phyloP scores from a whole-genome alignment of 2,797 vertebrate genomes.

The Cryptoblepharus egeriae region DNA sequence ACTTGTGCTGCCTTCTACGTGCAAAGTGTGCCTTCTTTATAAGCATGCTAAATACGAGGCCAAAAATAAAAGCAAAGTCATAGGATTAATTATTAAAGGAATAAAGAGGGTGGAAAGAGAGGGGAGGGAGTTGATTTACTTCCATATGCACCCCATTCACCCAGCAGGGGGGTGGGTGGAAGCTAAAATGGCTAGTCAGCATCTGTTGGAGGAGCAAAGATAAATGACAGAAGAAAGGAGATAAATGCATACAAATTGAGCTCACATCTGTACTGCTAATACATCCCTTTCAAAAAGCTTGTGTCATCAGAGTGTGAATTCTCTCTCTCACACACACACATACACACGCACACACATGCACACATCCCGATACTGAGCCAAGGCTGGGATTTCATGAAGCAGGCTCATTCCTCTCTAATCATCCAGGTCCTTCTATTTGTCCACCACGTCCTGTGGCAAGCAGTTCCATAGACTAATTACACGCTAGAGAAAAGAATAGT shows the following conservation, averaged over 20 bases:
- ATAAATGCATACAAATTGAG: slow-evolving; percentile 49
- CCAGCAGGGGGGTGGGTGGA: slow-evolving; percentile 1
- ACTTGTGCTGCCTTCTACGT: not conserved
- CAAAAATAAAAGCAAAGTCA: not conserved
- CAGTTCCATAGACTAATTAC: no score
- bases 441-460: no score
- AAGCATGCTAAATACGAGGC: not conserved
- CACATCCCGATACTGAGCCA: no score
- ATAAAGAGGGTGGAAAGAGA: not conserved
- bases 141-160: slow-evolving; percentile 3
- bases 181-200: slow-evolving; percentile 54
- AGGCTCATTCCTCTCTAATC: not conserved
- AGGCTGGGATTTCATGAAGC: no score
- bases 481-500: no score
- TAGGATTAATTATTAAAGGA: slow-evolving; percentile 54
- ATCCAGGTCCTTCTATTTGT: not conserved
- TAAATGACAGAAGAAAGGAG: slow-evolving; percentile 52
- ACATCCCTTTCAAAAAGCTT: not conserved
- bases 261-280: not conserved
- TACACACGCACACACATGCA: not conserved
- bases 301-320: slow-evolving; percentile 32
- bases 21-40: not conserved
- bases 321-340: not conserved
- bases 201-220: slow-evolving; percentile 45
- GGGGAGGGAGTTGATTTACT: slow-evolving; percentile 22